Base-by-base conservation (phyloP, 2,888 invertebrate genomes). In the Nudaria mundana region DNA sequence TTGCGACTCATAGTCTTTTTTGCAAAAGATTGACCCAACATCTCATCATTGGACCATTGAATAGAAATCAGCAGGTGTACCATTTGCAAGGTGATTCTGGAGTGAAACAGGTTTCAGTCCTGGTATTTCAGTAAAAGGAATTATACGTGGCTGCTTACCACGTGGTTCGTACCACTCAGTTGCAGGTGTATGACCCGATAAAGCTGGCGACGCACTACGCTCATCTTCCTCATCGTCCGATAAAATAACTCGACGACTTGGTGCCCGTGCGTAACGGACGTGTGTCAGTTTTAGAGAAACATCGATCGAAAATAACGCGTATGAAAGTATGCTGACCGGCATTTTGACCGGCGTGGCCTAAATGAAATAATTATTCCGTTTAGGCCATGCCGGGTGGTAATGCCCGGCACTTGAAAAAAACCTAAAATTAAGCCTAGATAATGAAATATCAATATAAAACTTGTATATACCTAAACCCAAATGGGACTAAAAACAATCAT, bases 121-220 rank as follows among this genome's bases (percentile, higher is more conserved):
- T 8, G 30, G 34, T 3, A 16, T 31, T 39, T 42, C 37, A 39
- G 39, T 47, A 42, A 29, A 47, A 33, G 39, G 42, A 39, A 47
- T 40, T 25, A 47, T 26, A 33, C 34, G 36, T 32, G 32, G 38
- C 32, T 42, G 42, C 25, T 39, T 36, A 39, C 46, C 32, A 29
- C 32, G 34, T 30, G 43, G 37, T 37, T 37, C 13, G 33, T 33
- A 37, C 43, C 35, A 6, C 28, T 13, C 28, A 28, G 28, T 28
- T 28, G 12, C 13, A 13, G 13, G 13, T 28, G 28, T 13, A 28
- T 28, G 13, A 8, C 28, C 28, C 28, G 28, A n/a, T 28, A 28
- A 28, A 28, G 28, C 28, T 28, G 28, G 13, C 12, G 7, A 28
- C 14, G 13, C 3, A 28, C 13, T 13, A 13, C 28, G 13, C 28